Evolutionary conservation across 1,140 invertebrate species (phyloP), one percentile per base, ranked within the genome.

Genomic region (Drosophila hydei): DNA sequence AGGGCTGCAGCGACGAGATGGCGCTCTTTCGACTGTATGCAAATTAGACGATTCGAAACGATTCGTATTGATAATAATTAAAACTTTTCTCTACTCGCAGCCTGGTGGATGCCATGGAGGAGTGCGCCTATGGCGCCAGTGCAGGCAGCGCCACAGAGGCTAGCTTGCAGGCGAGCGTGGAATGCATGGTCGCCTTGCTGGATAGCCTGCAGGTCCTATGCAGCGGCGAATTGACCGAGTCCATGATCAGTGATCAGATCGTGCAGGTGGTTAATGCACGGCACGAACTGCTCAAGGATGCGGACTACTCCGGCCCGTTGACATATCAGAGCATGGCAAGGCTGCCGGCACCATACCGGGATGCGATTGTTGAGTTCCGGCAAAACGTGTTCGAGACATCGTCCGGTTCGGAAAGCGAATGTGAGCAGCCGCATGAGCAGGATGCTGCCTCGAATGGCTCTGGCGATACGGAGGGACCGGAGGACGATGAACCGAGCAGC

Each of bases 101-200:
- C 64, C 95, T 97, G 68, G 96, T 98, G 94, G 97, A 98, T 90
- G 96, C 96, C 3, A 95, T 98, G 75, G 96, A 97, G 92, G 97
- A 99, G 92, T 95, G 95, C 78, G 93, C 93, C 0, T 93, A 93
- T 25, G 91, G 91, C 3, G 93, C 93, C 12, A 92, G 93, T 21
- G 94, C 93, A 36, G 94, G 95, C 40, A 94, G 94, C 74, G 93
- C 91, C 69, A 94, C 95, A 43, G 93, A 95, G n/a, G 93, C 94
- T 54, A 94, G 97, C 12, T 93, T 97, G 33, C 94, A 95, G 59
- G 95, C 95, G 0, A 96, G 96, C 84, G 96, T 98, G 0, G 95
- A 95, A 59, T 98, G 97, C 89, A 95, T 98, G 14, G 95, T 96
- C 4, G 95, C 96, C 0, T 93, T 99, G 75, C 92, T 98, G 12